A percentile compares a stretch with the other conserved stretches of the same genome.
Evolutionary conservation across 53 echinoderm and acorn worm genomes (phyloP).

Genomic region (Henricia sp.): DNA sequence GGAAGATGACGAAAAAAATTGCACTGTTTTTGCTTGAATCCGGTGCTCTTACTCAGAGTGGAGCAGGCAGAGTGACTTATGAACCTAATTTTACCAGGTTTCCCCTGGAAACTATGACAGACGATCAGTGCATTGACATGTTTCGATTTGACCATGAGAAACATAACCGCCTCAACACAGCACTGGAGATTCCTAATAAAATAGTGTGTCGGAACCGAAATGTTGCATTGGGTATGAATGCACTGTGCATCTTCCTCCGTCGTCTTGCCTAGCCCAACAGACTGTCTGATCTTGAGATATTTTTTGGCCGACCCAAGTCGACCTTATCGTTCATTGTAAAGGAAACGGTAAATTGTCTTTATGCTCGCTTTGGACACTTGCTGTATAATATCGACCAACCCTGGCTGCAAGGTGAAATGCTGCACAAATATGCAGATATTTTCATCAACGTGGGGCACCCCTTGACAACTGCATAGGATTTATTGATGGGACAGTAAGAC

Average conservation of each 20-base stretch:
- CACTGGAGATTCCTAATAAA: constrained; percentile 15
- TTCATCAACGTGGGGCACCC: neutral
- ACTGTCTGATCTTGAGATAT: neutral
- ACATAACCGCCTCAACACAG: neutral
- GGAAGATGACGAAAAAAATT: too few relatives aligned
- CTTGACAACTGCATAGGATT: neutral
- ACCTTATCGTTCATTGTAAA: constrained; percentile 1
- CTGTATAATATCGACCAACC: neutral
- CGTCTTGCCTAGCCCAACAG: neutral
- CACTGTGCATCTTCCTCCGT: neutral
- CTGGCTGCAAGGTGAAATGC: constrained; percentile 20
- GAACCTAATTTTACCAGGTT: too few relatives aligned
- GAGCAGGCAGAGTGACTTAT: too few relatives aligned
- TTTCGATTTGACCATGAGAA: constrained; percentile 18
- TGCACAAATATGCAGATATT: neutral
- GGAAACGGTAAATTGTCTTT: neutral
- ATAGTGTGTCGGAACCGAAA: neutral
- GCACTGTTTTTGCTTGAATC: too few relatives aligned
- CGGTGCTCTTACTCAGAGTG: too few relatives aligned
- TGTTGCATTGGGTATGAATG: constrained; percentile 1
- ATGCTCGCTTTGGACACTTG: constrained; percentile 50
- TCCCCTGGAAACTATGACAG: neutral
- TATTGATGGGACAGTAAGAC: neutral
- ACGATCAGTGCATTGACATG: constrained; percentile 1
- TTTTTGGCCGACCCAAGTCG: constrained; percentile 1